These are phyloP conservation scores for Hapalemur alaotrensis DNA, from an alignment of 2,797 vertebrate genomes.

Conservation along the genomic window DNA sequence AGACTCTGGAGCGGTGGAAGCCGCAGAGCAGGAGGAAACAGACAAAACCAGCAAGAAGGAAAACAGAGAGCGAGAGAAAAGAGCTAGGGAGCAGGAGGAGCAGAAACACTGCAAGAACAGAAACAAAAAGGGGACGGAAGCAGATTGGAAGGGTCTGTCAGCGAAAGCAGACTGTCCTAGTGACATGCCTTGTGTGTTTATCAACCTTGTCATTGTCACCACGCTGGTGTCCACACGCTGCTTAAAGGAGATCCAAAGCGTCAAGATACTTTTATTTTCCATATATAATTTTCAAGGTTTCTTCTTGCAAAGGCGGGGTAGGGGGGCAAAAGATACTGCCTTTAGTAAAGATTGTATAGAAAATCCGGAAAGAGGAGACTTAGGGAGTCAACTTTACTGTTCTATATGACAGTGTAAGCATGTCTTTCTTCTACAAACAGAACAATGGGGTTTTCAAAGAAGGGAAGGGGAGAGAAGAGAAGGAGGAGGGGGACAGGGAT, in stretches of 20 bases:
- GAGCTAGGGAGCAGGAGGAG: background rate
- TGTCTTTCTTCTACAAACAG: conserved; percentile 50
- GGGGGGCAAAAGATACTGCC: background rate
- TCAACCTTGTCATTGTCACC: background rate
- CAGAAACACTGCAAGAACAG: background rate
- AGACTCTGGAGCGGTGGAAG: background rate
- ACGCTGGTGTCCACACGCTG: background rate
- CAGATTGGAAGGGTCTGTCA: background rate
- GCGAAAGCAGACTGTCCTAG: background rate
- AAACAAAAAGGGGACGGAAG: background rate
- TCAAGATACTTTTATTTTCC: background rate
- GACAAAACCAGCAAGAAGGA: background rate
- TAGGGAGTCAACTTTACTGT: conserved; percentile 38
- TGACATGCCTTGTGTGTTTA: background rate
- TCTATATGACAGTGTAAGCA: background rate
- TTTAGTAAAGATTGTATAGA: background rate
- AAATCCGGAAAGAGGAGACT: background rate
- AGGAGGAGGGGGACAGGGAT: background rate
- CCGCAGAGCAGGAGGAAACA: background rate
- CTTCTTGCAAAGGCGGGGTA: background rate
- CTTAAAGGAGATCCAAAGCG: background rate
- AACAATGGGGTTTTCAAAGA: conserved; percentile 64
- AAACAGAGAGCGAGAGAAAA: background rate
- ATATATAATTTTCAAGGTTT: background rate
- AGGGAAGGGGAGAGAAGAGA: background rate